Conservation (phyloP, 2,113 vertebrate species). For the Notothenia coriiceps region DNA sequence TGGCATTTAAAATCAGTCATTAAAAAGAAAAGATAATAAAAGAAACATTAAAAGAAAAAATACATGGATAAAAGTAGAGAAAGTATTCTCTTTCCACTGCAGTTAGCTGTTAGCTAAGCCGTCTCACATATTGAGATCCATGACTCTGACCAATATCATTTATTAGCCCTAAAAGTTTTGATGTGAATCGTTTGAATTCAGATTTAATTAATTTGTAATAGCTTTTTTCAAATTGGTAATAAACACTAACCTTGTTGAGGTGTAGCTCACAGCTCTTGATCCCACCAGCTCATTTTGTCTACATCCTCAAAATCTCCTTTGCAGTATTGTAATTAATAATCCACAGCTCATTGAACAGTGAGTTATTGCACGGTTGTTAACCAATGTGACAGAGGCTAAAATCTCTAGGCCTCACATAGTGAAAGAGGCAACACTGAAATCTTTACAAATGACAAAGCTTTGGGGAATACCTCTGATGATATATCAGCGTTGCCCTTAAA, state of each 20-base stretch:
- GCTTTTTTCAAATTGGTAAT: background rate
- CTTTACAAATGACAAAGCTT: conserved; percentile 5
- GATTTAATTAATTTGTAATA: background rate
- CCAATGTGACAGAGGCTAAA: conserved; percentile 28
- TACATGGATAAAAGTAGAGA: background rate
- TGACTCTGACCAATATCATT: too few relatives aligned
- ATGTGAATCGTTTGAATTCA: background rate
- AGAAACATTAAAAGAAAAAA: too few relatives aligned
- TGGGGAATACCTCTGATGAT: background rate
- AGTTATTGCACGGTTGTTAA: conserved; percentile 24
- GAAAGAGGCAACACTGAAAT: background rate
- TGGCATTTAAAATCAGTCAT: too few relatives aligned
- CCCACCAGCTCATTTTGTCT: background rate
- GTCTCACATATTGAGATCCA: too few relatives aligned
- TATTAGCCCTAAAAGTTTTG: background rate
- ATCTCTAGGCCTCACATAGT: conserved; percentile 25
- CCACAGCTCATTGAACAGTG: conserved; percentile 22
- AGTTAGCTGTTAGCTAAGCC: too few relatives aligned
- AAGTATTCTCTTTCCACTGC: background rate
- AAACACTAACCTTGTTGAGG: background rate
- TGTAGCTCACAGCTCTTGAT: conserved; percentile 3
- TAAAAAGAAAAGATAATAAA: too few relatives aligned
- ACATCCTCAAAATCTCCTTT: background rate
- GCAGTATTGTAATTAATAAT: conserved; percentile 47
- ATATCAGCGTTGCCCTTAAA: background rate